Conservation (phyloP, 2,113 vertebrate genomes). For the Callocephalon fimbriatum region DNA sequence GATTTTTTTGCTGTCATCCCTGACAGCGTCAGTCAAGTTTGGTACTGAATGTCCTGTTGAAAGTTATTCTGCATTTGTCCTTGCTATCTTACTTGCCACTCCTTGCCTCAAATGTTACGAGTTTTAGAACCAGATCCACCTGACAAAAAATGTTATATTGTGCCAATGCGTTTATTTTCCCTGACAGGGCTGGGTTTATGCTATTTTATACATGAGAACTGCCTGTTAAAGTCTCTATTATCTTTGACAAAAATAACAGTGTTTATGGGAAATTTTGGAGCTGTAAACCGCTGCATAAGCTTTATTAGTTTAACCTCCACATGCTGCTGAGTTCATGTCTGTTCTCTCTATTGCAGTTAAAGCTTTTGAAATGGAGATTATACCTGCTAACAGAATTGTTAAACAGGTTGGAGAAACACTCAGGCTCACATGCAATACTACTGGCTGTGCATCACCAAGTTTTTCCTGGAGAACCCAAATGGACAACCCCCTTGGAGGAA, state of each 20-base stretch:
- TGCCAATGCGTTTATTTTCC: not conserved
- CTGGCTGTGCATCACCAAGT: constrained; percentile 66
- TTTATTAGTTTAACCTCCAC: not conserved
- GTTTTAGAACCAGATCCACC: not conserved
- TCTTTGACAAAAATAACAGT: not conserved
- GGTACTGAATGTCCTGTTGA: not conserved
- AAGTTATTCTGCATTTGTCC: not conserved
- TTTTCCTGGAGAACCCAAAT: constrained; percentile 77
- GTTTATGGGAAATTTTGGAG: not conserved
- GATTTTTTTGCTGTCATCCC: not conserved
- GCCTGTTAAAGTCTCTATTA: not conserved
- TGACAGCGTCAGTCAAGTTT: not conserved
- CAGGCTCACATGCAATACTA: constrained; percentile 54
- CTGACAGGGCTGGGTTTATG: not conserved
- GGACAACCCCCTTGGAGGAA: constrained; percentile 69
- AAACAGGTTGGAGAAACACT: constrained; percentile 63
- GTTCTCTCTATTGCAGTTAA: constrained; percentile 35
- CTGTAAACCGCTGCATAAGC: not conserved
- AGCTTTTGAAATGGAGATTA: constrained; percentile 58
- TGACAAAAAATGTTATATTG: not conserved
- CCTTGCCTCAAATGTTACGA: not conserved
- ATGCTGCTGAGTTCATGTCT: not conserved
- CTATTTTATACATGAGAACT: not conserved
- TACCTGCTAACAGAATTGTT: constrained; percentile 17
- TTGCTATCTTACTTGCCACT: not conserved